A percentile compares a stretch with the other conserved stretches of the same genome.
Conservation (phyloP, 2,113 vertebrate species). For the Xenus cinereus region DNA sequence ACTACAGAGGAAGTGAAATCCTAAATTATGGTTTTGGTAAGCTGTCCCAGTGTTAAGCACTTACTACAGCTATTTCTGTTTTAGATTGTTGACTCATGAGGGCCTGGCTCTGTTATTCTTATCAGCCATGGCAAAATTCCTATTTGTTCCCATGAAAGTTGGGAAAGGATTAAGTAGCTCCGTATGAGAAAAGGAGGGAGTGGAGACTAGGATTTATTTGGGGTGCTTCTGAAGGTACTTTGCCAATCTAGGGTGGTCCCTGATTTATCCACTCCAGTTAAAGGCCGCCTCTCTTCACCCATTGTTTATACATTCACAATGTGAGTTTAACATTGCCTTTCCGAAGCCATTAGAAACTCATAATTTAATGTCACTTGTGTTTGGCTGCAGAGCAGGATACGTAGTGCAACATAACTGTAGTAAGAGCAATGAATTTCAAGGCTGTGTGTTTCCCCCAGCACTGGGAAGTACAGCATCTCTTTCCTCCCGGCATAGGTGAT, state of each 20-base stretch:
- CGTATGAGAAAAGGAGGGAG: neutral
- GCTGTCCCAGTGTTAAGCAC: neutral
- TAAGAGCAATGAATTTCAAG: neutral
- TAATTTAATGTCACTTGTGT: neutral
- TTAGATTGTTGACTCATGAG: neutral
- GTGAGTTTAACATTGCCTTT: neutral
- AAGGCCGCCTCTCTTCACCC: neutral
- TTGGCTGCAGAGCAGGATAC: neutral
- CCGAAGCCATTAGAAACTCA: neutral
- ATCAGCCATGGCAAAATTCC: neutral
- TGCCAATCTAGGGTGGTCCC: neutral
- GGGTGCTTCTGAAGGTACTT: neutral
- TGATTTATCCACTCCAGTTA: neutral
- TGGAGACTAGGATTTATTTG: neutral
- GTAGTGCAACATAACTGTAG: neutral
- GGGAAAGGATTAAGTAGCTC: neutral
- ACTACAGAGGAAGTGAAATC: no score
- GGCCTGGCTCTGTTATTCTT: neutral
- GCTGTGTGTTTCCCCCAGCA: neutral
- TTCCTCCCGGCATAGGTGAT: slow-evolving; percentile 72
- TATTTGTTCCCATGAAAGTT: neutral
- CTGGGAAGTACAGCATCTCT: neutral
- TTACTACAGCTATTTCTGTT: neutral
- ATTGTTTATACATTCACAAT: neutral
- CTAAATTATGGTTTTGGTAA: neutral